Evolutionary conservation across 2,113 vertebrate genomes (phyloP).

Genomic region (Mus pahari): DNA sequence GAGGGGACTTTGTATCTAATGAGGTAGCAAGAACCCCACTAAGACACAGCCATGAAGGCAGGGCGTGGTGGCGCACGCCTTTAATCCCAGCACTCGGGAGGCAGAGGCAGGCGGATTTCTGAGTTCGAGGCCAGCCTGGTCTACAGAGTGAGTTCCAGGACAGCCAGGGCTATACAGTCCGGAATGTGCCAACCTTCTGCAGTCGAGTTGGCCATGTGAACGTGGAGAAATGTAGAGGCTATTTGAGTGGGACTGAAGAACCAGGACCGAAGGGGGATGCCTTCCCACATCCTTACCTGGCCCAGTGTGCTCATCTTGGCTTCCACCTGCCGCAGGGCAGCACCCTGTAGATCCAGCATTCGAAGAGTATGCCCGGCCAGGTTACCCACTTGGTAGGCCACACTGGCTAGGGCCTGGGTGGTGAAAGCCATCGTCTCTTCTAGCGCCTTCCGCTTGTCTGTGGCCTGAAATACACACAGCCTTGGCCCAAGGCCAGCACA

Average conservation of each 20-base stretch:
- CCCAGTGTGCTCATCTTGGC: slow-evolving; percentile 87
- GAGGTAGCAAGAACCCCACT: not conserved
- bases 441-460: slow-evolving; percentile 88
- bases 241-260: not conserved
- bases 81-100: no score
- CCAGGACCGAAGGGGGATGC: accelerated
- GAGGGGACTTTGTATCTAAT: no score
- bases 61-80: no score
- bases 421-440: slow-evolving; percentile 93
- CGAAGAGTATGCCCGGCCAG: slow-evolving; percentile 89
- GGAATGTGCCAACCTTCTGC: not conserved
- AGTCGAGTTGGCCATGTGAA: not conserved
- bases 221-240: not conserved
- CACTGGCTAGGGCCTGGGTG: slow-evolving; percentile 93
- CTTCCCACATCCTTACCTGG: slow-evolving; percentile 85
- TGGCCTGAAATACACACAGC: slow-evolving; percentile 82
- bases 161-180: no score
- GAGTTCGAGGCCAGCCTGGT: no score
- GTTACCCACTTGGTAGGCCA: slow-evolving; percentile 93
- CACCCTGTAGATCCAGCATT: slow-evolving; percentile 91
- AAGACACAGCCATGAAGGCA: not conserved
- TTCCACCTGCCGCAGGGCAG: slow-evolving; percentile 88
- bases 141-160: no score
- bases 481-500: not conserved
- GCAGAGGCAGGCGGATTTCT: no score